Conservation (phyloP, 1,140 invertebrate genomes). For the Argopecten irradians region DNA sequence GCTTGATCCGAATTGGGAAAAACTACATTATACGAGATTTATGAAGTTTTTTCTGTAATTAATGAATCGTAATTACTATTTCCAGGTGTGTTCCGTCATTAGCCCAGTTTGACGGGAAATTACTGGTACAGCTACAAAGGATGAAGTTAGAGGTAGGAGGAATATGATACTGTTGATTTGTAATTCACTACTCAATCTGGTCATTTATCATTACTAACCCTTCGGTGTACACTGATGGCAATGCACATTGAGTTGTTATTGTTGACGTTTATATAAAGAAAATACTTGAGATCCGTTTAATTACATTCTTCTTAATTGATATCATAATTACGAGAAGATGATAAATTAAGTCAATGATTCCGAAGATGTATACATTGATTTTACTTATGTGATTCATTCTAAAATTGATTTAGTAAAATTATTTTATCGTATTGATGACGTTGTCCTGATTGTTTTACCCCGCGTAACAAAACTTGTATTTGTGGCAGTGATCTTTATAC, state of each 20-base stretch:
- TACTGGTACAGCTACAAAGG: conserved; percentile 55
- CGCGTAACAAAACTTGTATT: too few relatives aligned
- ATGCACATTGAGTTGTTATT: not conserved
- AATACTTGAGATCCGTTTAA: too few relatives aligned
- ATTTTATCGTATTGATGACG: too few relatives aligned
- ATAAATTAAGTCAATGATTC: not conserved
- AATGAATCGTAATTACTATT: conserved; percentile 19
- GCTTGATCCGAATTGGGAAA: too few relatives aligned
- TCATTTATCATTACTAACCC: not conserved
- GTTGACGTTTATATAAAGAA: not conserved
- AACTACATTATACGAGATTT: too few relatives aligned
- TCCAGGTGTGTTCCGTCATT: conserved; percentile 55
- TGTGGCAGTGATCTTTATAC: too few relatives aligned
- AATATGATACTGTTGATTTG: not conserved
- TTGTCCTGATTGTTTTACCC: too few relatives aligned
- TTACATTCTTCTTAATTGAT: not conserved
- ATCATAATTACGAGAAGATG: not conserved
- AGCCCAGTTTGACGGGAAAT: conserved; percentile 59
- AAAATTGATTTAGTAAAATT: too few relatives aligned
- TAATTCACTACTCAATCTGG: too few relatives aligned
- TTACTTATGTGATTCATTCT: too few relatives aligned
- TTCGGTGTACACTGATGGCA: not conserved
- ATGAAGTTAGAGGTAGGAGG: conserved; percentile 60
- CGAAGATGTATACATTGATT: too few relatives aligned
- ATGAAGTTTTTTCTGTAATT: too few relatives aligned